A percentile compares a stretch with the other conserved stretches of the same genome.
Conservation (phyloP, 2,113 vertebrate genomes). For the Meles meles region DNA sequence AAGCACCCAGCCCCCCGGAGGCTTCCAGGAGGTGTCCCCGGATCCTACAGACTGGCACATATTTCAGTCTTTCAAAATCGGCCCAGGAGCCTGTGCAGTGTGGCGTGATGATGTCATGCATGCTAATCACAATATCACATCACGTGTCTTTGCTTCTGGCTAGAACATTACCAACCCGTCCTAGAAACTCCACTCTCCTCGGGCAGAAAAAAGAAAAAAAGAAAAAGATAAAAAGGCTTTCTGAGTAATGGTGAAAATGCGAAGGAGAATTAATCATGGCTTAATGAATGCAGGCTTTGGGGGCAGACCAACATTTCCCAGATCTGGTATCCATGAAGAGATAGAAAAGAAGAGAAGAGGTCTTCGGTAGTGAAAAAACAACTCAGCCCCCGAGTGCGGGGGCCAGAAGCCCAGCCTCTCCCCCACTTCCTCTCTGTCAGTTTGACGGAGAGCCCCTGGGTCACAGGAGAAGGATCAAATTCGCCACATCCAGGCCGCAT, state of each 20-base stretch:
- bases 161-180: background rate
- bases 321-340: background rate
- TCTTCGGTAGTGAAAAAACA: background rate
- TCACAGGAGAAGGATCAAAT: background rate
- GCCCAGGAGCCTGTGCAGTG: fast-evolving
- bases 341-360: background rate
- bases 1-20: background rate
- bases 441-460: background rate
- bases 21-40: background rate
- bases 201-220: background rate
- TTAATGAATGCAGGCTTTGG: background rate
- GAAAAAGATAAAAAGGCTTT: background rate
- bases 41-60: fast-evolving
- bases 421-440: background rate
- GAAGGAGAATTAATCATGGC: background rate
- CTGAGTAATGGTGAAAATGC: background rate
- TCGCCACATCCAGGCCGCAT: background rate
- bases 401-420: background rate
- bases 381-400: background rate
- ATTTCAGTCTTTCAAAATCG: background rate
- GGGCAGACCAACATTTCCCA: background rate
- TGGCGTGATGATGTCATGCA: fast-evolving
- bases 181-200: background rate
- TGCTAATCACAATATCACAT: background rate
- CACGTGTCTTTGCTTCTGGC: background rate